Conservation (phyloP, 2,888 invertebrate species). For the Hoplodrina ambigua region DNA sequence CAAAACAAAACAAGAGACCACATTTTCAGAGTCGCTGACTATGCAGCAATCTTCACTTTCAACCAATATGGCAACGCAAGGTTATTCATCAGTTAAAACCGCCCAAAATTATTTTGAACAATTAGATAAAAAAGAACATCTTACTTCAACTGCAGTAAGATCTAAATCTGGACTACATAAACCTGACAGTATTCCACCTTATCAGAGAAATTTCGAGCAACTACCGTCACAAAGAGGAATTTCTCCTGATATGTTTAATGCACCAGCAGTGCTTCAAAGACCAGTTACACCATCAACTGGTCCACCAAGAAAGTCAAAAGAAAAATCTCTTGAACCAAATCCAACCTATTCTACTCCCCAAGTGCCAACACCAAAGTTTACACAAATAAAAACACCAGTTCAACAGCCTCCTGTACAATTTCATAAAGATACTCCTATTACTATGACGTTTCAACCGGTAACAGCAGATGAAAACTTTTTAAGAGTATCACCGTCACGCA, state of each 20-base stretch:
- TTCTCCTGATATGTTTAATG: constrained; percentile 89
- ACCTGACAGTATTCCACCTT: constrained; percentile 91
- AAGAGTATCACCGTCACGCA: constrained; percentile 88
- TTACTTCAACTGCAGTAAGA: constrained; percentile 78
- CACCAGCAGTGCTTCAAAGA: constrained; percentile 82
- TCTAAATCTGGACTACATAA: constrained; percentile 91
- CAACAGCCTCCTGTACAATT: constrained; percentile 78
- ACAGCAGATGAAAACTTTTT: constrained; percentile 89
- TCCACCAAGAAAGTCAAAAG: constrained; percentile 78
- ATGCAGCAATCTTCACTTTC: constrained; percentile 75
- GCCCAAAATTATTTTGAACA: constrained; percentile 85
- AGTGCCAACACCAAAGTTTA: constrained; percentile 67
- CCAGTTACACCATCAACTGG: constrained; percentile 84
- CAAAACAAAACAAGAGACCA: constrained; percentile 74
- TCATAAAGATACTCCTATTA: constrained; percentile 88
- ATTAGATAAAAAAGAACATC: constrained; percentile 81
- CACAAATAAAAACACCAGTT: constrained; percentile 64
- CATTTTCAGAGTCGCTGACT: constrained; percentile 75
- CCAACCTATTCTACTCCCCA: constrained; percentile 67
- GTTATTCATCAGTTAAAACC: constrained; percentile 80
- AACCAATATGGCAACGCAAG: constrained; percentile 73
- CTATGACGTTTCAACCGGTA: constrained; percentile 92
- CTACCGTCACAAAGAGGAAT: constrained; percentile 90
- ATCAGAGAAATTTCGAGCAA: constrained; percentile 92
- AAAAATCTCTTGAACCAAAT: constrained; percentile 77